Conservation (phyloP, 2,888 invertebrate species). For the Eupeodes luniger region DNA sequence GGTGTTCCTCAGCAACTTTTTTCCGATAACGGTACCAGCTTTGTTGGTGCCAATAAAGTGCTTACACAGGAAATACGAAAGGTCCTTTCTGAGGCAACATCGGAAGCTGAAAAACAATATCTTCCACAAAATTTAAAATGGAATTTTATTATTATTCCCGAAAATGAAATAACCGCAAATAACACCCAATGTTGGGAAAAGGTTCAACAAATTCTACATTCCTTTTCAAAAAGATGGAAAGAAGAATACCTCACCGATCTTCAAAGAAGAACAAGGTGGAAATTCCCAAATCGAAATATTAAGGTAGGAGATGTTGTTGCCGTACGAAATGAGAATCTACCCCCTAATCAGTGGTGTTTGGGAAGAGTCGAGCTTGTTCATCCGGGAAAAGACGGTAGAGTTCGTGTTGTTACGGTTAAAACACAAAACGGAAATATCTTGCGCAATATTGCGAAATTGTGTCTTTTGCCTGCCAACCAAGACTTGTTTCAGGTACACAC, state of each 20-base stretch:
- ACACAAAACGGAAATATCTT: not conserved
- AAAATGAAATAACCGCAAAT: too few species aligned
- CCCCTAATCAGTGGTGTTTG: constrained; percentile 9
- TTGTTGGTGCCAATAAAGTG: constrained; percentile 35
- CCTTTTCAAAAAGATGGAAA: constrained; percentile 26
- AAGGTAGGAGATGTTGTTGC: constrained; percentile 5
- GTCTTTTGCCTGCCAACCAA: constrained; percentile 33
- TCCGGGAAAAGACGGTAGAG: constrained; percentile 17
- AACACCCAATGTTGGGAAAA: not conserved
- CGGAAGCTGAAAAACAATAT: constrained; percentile 16
- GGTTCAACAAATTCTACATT: constrained; percentile 6
- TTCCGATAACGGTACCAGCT: constrained; percentile 62
- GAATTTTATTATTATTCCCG: constrained; percentile 9
- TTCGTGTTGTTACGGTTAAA: not conserved
- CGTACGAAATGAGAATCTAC: constrained; percentile 26
- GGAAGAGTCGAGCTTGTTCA: constrained; percentile 5
- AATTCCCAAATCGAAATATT: constrained; percentile 14
- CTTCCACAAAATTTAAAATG: constrained; percentile 6
- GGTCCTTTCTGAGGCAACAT: constrained; percentile 13
- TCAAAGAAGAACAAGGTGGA: constrained; percentile 36
- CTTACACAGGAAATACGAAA: constrained; percentile 3
- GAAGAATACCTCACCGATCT: constrained; percentile 21
- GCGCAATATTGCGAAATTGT: constrained; percentile 6
- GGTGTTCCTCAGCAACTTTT: constrained; percentile 27
- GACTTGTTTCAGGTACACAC: not conserved